These are phyloP conservation scores for Melinaea marsaeus DNA, from an alignment of 2,888 invertebrate genomes.

Conservation along the genomic window DNA sequence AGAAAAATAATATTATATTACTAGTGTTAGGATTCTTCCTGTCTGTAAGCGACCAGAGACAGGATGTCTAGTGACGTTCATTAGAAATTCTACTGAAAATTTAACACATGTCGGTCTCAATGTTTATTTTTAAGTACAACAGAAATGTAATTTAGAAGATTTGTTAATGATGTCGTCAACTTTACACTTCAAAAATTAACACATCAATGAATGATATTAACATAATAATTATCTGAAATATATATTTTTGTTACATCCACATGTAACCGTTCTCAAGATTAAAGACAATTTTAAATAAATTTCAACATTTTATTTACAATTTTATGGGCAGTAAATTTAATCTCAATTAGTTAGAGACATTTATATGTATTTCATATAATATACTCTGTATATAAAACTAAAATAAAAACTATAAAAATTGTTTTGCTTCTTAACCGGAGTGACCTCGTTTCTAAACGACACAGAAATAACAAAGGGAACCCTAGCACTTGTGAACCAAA, in stretches of 20 bases:
- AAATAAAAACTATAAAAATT: neutral
- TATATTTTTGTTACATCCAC: too few relatives aligned
- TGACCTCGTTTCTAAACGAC: constrained; percentile 21
- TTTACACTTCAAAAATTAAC: neutral
- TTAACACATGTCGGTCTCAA: neutral
- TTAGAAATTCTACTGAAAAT: constrained; percentile 3
- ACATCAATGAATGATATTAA: too few relatives aligned
- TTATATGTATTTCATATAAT: too few relatives aligned
- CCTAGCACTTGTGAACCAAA: constrained; percentile 27
- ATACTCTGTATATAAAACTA: too few relatives aligned
- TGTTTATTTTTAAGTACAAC: neutral
- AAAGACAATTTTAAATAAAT: too few relatives aligned
- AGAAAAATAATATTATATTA: neutral
- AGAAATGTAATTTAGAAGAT: neutral
- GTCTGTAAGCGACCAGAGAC: neutral
- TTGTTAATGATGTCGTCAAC: neutral
- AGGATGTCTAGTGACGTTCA: neutral
- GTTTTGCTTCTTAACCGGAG: constrained; percentile 13
- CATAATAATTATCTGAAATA: too few relatives aligned
- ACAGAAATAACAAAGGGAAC: constrained; percentile 18
- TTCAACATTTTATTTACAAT: too few relatives aligned
- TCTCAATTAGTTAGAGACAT: too few relatives aligned
- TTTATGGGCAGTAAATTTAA: too few relatives aligned
- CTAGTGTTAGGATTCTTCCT: neutral
- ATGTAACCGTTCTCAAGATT: too few relatives aligned